phyloP scores from a whole-genome alignment of 2,888 invertebrate genomes.

The Euphydryas editha region DNA sequence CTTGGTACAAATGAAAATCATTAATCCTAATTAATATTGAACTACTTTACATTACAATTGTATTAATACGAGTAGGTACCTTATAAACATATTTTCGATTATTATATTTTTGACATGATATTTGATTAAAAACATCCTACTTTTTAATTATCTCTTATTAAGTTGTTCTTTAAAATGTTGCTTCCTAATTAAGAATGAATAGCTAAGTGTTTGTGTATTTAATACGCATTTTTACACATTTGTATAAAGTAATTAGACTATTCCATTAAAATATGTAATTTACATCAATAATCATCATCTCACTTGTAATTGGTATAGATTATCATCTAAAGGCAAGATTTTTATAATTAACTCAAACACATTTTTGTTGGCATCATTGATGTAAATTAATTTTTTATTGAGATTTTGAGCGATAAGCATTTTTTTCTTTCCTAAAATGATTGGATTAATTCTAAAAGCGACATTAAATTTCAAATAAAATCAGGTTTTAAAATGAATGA shows the following conservation, averaged over 20 bases:
- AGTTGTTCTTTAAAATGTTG: too few relatives aligned
- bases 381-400: conserved; percentile 3
- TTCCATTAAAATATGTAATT: not conserved
- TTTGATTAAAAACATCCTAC: too few relatives aligned
- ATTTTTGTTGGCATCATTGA: conserved; percentile 5
- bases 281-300: not conserved
- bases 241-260: not conserved
- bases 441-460: not conserved
- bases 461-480: conserved; percentile 1
- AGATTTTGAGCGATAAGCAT: not conserved
- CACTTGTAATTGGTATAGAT: conserved; percentile 8
- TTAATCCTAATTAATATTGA: too few relatives aligned
- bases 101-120: too few relatives aligned
- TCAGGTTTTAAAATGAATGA: not conserved
- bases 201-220: too few relatives aligned
- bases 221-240: too few relatives aligned
- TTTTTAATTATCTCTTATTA: too few relatives aligned
- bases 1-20: too few relatives aligned
- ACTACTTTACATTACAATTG: too few relatives aligned
- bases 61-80: too few relatives aligned
- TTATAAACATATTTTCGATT: too few relatives aligned
- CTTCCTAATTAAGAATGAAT: too few relatives aligned
- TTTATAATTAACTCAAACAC: not conserved
- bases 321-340: conserved; percentile 8
- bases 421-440: not conserved